phyloP scores from a whole-genome alignment of 1,140 invertebrate species.

The Halictus rubicundus region DNA sequence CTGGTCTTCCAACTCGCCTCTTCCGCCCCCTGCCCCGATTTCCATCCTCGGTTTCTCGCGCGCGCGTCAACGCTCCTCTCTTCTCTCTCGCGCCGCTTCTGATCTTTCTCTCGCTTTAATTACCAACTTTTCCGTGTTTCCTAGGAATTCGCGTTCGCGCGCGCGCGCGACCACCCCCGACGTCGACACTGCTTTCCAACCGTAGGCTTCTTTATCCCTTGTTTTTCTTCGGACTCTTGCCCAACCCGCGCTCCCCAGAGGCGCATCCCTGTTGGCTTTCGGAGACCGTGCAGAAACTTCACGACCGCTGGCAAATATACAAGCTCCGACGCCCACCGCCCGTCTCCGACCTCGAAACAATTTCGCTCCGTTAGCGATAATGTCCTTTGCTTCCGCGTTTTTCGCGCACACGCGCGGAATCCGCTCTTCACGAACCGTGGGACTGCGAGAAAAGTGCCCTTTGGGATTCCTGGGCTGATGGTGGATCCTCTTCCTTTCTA shows the following conservation, averaged over 20 bases:
- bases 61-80: conserved; percentile 11
- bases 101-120: conserved; percentile 64
- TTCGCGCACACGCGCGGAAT: too few relatives aligned
- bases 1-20: conserved; percentile 19
- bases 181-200: conserved; percentile 41
- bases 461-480: too few relatives aligned
- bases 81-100: conserved; percentile 5
- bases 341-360: not conserved
- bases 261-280: conserved; percentile 29
- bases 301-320: not conserved
- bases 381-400: not conserved
- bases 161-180: conserved; percentile 52
- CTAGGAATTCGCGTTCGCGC: conserved; percentile 55
- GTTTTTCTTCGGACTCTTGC: not conserved
- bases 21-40: not conserved
- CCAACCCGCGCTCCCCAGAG: conserved; percentile 2
- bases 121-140: conserved; percentile 70
- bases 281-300: conserved; percentile 11
- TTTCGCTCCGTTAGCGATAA: not conserved
- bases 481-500: too few relatives aligned
- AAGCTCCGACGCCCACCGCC: not conserved
- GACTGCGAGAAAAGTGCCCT: too few relatives aligned
- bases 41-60: conserved; percentile 10
- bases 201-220: conserved; percentile 8
- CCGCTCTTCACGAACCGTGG: too few relatives aligned